Conservation (phyloP, 2,888 invertebrate genomes). For the Synergus gifuensis region DNA sequence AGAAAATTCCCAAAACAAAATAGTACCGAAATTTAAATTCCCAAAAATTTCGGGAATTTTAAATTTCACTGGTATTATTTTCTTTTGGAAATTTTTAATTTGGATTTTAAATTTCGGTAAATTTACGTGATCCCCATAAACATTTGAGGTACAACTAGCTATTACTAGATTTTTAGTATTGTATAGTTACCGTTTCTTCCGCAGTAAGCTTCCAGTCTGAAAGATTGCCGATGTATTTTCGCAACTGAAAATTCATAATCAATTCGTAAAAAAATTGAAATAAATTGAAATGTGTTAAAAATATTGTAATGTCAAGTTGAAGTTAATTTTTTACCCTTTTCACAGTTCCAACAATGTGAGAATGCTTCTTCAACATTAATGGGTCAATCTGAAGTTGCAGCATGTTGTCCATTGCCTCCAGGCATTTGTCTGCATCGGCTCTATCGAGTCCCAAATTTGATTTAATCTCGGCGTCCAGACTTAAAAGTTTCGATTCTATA, state of each 20-base stretch:
- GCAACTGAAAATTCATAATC: conserved; percentile 77
- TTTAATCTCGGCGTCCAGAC: conserved; percentile 84
- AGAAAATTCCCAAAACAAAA: too few relatives aligned
- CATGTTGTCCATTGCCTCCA: conserved; percentile 84
- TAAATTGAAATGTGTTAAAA: conserved; percentile 20
- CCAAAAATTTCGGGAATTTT: too few relatives aligned
- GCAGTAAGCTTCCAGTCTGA: conserved; percentile 85
- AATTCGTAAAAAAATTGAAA: conserved; percentile 19
- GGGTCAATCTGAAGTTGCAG: conserved; percentile 82
- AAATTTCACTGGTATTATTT: too few relatives aligned
- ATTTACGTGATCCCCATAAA: background rate
- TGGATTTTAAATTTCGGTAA: background rate
- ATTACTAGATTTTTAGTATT: background rate
- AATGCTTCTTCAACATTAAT: conserved; percentile 90
- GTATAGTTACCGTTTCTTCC: conserved; percentile 79
- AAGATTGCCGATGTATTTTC: conserved; percentile 89
- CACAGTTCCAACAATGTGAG: conserved; percentile 87
- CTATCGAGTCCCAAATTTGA: conserved; percentile 83
- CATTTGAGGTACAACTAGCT: background rate
- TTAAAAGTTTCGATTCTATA: conserved; percentile 83
- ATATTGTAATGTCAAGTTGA: conserved; percentile 3
- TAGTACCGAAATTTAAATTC: too few relatives aligned
- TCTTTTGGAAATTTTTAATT: too few relatives aligned
- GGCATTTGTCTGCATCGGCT: conserved; percentile 86
- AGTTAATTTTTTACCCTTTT: conserved; percentile 79